Evolutionary conservation across 2,113 vertebrate species (phyloP), one percentile per base, ranked within the genome.

Genomic region (Kryptolebias marmoratus): DNA sequence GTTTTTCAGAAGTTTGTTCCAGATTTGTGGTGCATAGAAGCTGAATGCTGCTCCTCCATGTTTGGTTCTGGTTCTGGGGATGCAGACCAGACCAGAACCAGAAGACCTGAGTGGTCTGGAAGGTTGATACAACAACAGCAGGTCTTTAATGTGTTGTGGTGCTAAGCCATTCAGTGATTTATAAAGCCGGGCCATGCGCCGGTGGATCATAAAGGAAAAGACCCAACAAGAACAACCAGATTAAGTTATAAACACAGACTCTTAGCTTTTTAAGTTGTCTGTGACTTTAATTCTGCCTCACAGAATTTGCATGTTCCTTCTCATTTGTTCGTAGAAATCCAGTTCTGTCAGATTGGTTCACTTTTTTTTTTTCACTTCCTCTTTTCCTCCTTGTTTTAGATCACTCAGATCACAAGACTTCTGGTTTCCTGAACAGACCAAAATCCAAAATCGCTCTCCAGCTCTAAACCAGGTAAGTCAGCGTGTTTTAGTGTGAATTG

Each of bases 241-340:
- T n/a, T 10, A n/a, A 11, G 10, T 53, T 22, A 27, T 27, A 2
- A n/a, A 11, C 16, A 52, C 50, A 11, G n/a, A 22, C n/a, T 53
- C 2, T 53, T 22, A 15, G 2, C 6, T 13, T 15, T 72, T 50
- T 11, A 4, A 12, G 0, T 11, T 13, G 31, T 45, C 85, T 90
- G 75, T 84, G 31, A 56, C 89, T 90, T 91, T 88, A 90, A 91
- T 79, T 63, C 18, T 1, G 4, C n/a, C 14, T 31, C 39, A 2
- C 1, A 18, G 2, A 3, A 56, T 68, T 28, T 49, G 22, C 57
- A 79, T 63, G 45, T 74, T 32, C 78, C 44, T 28, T 63, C 5
- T 77, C 64, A 80, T 82, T 87, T 80, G 83, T 22, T 66, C 52
- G 3, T 59, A 7, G 10, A 57, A 31, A 18, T 18, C 9, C 53